These are phyloP conservation scores for Eucidaris tribuloides DNA, from an alignment of 35 echinoderm and acorn worm genomes.

Conservation along the genomic window DNA sequence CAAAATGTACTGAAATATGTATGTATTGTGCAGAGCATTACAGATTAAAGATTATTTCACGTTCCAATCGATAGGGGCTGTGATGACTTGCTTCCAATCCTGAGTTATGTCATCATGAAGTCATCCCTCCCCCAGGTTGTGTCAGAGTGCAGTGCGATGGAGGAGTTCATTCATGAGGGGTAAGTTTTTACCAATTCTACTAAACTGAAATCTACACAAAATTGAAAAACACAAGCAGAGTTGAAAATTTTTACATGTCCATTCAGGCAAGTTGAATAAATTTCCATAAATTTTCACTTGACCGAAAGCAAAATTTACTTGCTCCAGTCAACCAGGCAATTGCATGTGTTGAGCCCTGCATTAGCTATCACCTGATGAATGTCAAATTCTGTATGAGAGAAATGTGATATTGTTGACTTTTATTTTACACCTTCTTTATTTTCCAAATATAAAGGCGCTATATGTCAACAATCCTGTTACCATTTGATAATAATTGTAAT, in stretches of 20 bases:
- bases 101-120: conserved; percentile 86
- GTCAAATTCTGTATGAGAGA: too few relatives aligned
- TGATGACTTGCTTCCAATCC: conserved; percentile 93
- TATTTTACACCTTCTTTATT: too few relatives aligned
- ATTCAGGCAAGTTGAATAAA: background rate
- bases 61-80: conserved; percentile 67
- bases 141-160: conserved; percentile 88
- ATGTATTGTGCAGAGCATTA: too few relatives aligned
- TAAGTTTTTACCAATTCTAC: background rate
- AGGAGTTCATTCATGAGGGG: conserved; percentile 99
- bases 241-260: background rate
- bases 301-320: background rate
- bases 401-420: too few relatives aligned
- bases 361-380: too few relatives aligned
- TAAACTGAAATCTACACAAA: background rate
- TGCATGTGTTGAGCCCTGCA: background rate
- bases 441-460: too few relatives aligned
- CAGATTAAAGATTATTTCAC: too few relatives aligned
- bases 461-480: too few relatives aligned
- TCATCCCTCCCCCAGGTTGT: conserved; percentile 72
- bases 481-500: too few relatives aligned
- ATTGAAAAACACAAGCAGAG: background rate
- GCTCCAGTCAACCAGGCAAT: background rate
- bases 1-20: too few relatives aligned
- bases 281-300: background rate